Evolutionary conservation across 1,140 invertebrate genomes (phyloP).

Genomic region (Meloidogyne floridensis): DNA sequence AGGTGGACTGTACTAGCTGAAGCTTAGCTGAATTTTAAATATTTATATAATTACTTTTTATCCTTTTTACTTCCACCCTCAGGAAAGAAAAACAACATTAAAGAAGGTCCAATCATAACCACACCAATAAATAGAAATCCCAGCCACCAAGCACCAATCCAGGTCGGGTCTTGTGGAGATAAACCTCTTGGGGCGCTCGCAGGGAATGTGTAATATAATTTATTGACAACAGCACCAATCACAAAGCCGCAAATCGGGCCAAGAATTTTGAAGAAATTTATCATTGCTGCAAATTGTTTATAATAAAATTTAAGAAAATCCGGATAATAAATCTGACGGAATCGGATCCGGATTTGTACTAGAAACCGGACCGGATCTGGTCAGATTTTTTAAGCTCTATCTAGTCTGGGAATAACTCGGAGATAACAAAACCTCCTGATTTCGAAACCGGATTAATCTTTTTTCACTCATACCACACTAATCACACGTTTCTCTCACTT

Average conservation of each 20-base stretch:
- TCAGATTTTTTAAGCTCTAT: too few relatives aligned
- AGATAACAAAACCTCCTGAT: too few relatives aligned
- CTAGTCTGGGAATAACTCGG: too few relatives aligned
- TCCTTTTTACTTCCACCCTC: conserved; percentile 7
- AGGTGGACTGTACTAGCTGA: too few relatives aligned
- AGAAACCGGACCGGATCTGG: too few relatives aligned
- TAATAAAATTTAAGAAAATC: conserved; percentile 16
- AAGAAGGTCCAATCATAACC: conserved; percentile 31
- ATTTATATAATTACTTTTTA: too few relatives aligned
- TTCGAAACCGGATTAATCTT: too few relatives aligned
- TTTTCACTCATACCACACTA: too few relatives aligned
- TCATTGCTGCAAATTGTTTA: conserved; percentile 49
- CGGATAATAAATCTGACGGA: not conserved
- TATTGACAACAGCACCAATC: conserved; percentile 59
- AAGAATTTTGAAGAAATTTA: conserved; percentile 63
- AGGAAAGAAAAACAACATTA: conserved; percentile 40
- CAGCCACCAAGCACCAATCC: conserved; percentile 64
- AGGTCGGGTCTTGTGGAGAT: conserved; percentile 39
- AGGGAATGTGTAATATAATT: conserved; percentile 58
- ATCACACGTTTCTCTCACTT: too few relatives aligned
- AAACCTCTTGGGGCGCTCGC: conserved; percentile 29
- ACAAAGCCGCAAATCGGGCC: conserved; percentile 64
- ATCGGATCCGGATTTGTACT: too few relatives aligned
- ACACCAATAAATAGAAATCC: conserved; percentile 59
- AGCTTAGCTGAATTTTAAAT: too few relatives aligned